Conservation (phyloP, 2,113 vertebrate genomes). For the Phocoena sinus region DNA sequence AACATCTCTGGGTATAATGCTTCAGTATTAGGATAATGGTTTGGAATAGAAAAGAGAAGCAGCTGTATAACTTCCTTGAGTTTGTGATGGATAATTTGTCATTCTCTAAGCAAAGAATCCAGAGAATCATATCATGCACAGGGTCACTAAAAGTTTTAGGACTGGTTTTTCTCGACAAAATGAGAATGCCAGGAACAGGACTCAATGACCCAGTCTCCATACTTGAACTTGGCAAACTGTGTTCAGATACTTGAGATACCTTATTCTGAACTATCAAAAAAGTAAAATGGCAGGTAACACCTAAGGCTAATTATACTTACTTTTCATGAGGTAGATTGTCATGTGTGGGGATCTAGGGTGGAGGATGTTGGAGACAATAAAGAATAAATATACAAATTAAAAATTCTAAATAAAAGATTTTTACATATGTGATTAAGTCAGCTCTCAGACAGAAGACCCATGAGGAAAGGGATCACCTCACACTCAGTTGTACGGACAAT, state of each 20-base stretch:
- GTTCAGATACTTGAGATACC: background rate
- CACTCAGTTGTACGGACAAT: background rate
- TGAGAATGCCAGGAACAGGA: background rate
- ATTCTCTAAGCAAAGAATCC: conserved; percentile 22
- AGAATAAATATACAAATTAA: background rate
- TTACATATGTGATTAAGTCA: background rate
- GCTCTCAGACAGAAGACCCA: background rate
- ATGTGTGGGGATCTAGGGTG: background rate
- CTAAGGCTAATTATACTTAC: background rate
- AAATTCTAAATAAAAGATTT: background rate
- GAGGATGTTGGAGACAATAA: background rate
- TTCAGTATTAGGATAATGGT: background rate
- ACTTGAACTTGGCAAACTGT: background rate
- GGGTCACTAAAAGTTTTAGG: background rate
- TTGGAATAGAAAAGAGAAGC: background rate
- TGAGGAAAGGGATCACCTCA: background rate
- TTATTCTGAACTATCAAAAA: background rate
- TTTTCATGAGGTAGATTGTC: background rate
- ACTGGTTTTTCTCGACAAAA: background rate
- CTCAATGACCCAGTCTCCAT: background rate
- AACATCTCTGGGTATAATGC: background rate
- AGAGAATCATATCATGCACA: background rate
- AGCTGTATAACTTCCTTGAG: background rate
- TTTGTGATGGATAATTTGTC: conserved; percentile 6
- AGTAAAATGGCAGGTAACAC: background rate